Evolutionary conservation across 2,797 vertebrate species (phyloP), one percentile per base, ranked within the genome.

Genomic region (Betta splendens): DNA sequence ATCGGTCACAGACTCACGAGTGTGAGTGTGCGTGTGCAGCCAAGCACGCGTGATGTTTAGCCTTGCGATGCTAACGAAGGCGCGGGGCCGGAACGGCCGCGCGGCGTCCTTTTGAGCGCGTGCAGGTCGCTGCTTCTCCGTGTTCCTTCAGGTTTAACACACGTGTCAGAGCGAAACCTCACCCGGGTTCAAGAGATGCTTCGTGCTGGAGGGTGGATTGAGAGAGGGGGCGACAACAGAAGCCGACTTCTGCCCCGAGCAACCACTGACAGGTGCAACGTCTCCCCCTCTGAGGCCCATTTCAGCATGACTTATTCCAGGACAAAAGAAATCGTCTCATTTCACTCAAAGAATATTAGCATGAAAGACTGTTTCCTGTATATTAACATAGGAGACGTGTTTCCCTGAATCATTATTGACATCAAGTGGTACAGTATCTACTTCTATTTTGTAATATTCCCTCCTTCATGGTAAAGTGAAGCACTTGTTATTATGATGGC

Each of bases 251-350:
- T 77, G 79, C 84, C 84, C 69, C 77, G 64, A 83, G 84, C 75
- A 37, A 54, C 71, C 15, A 71, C 79, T 78, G 85, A 83, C 85
- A 85, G 86, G 86, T 87, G 85, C 83, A 67, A 47, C 59, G 73
- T 69, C 79, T 62, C 69, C 64, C 62, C 55, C 78, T 75, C 67
- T 16, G 50, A 80, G 78, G 61, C 52, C 52, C 48, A n/a, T 81
- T 87, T 86, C 79, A 69, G 78, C 76, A 56, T 76, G 74, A 77
- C 61, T 86, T 83, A 75, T 82, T 68, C 22, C 50, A 31, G 52
- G 5, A n/a, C 28, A 25, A 64, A 26, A 9, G 28, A 58, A 9
- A 33, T 59, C 32, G 3, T 18, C 52, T 53, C 17, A 64, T 77
- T 75, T 56, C 43, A 59, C 53, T 47, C 15, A 33, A 78, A 68